Evolutionary conservation across 2,113 vertebrate genomes (phyloP), one percentile per base, ranked within the genome.

Genomic region (Paradoxurus hermaphroditus): DNA sequence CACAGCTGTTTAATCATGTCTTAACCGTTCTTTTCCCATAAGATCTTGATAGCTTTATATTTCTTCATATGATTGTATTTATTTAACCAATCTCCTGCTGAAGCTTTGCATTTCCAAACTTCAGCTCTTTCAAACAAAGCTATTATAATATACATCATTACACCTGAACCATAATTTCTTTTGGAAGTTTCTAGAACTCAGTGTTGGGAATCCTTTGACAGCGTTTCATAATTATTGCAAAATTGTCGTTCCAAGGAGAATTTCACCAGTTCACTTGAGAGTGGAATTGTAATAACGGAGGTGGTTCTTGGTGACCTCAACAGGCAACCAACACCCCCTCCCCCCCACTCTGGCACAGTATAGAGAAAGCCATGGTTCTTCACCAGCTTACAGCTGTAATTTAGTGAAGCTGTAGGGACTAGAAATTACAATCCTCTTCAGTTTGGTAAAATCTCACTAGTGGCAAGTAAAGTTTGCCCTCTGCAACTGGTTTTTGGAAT

Each of bases 81-180:
- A n/a, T 94, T 70, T 73, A 94, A 77, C 9, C 44, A 65, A 5
- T 82, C 34, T 51, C 59, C 21, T 91, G 41, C 21, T 68, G 18
- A 53, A 75, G n/a, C 90, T 56, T 77, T 91, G 39, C 68, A 62
- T 90, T 91, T 84, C 1, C 34, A 96, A 94, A 83, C 95, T 73
- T 92, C 65, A 90, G 44, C 41, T 86, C 36, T 86, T 94, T 90
- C 90, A 86, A 95, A 95, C 49, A 94, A 94, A 94, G 36, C 31
- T 92, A 31, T 73, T 49, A 56, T 68, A 29, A 75, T n/a, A n/a
- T n/a, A 68, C 56, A 83, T 81, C 19, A 7, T 86, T 86, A 53
- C 53, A 44, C 39, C 53, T 81, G 92, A 90, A 85, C n/a, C 56
- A 3, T 90, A 46, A 83, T 81, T 96, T 94, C 46, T 94, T 95